Conservation (phyloP, 2,113 vertebrate species). For the Dromaius novaehollandiae region DNA sequence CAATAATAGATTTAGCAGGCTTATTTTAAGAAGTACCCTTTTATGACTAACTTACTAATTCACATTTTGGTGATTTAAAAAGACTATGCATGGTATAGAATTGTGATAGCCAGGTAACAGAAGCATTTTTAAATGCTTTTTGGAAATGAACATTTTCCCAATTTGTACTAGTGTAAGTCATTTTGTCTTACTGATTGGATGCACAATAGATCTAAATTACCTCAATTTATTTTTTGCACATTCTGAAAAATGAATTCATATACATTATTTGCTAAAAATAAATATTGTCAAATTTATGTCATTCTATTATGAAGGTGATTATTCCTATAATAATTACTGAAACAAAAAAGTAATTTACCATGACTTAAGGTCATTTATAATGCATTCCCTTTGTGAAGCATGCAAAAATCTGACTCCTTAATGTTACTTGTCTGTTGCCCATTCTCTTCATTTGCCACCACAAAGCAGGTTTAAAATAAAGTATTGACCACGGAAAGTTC, state of each 20-base stretch:
- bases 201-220: background rate
- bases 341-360: background rate
- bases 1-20: background rate
- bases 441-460: background rate
- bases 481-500: background rate
- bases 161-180: background rate
- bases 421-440: background rate
- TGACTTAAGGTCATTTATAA: slow-evolving; percentile 3
- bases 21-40: background rate
- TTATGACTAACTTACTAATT: background rate
- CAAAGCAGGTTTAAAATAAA: background rate
- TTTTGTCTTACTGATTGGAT: background rate
- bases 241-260: background rate
- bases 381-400: background rate
- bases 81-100: background rate
- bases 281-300: background rate
- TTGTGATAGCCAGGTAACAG: background rate
- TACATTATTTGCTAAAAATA: background rate
- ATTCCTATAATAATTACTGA: slow-evolving; percentile 3
- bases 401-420: background rate
- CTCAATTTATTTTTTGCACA: background rate
- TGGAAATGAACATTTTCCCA: background rate
- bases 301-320: background rate
- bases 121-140: background rate
- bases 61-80: background rate